Evolutionary conservation across 2,888 invertebrate genomes (phyloP), one percentile per base, ranked within the genome.

Genomic region (Lithophane semibrunnea): DNA sequence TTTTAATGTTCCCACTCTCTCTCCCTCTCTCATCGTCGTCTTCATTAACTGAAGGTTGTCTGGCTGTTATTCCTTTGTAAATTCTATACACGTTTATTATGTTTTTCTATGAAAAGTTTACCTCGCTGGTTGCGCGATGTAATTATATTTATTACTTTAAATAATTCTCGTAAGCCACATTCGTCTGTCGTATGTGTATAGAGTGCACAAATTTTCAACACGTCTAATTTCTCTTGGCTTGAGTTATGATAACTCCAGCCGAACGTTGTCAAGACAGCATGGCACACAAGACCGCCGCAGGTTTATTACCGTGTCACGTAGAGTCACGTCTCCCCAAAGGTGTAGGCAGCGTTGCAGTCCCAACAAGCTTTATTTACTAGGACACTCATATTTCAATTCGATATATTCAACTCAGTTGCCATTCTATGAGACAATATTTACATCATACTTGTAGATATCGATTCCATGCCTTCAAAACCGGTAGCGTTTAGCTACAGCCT

Each of bases 261-360:
- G 21, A 76, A 73, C n/a, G 61, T 73, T 75, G 73, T 73, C 66
- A 80, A 58, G 65, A 63, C 63, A 70, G 47, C 49, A 69, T 72
- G 69, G 63, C 52, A 71, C 84, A 77, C 42, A 52, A 73, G 63
- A 73, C 58, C 21, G n/a, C 63, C 37, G 12, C 21, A 76, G 72
- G 84, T 83, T 73, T 80, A 84, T 80, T 70, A 70, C 29, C 42
- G 52, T 66, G 47, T 49, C 61, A 66, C 16, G 42, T 64, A 66
- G 21, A 78, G 58, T 60, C 64, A 60, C 42, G 47, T 80, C 56
- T 42, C 18, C 8, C 52, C 10, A 24, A 52, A 73, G 61, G 47
- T 72, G 56, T 61, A 83, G 42, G 37, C 42, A 61, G 42, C 29
- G 10, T 58, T 73, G 37, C 54, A 71, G 52, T 21, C 21, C 21